phyloP scores from a whole-genome alignment of 1,140 invertebrate genomes.

The Pectinophora gossypiella region DNA sequence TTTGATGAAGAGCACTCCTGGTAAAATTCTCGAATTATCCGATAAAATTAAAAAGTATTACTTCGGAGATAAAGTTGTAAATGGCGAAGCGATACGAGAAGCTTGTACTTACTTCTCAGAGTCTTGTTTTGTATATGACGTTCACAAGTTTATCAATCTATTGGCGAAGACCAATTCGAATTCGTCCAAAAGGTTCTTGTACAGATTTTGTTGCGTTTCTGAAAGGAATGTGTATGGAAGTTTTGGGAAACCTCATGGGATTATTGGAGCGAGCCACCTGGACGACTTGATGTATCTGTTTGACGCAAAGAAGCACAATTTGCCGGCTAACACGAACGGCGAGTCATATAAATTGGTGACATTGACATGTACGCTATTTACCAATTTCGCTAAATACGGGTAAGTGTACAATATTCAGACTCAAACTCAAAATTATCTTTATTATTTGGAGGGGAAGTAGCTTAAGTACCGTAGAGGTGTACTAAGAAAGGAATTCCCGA shows the following conservation, averaged over 20 bases:
- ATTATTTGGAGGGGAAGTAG: background rate
- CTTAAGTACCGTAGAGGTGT: no score
- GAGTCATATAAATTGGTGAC: slow-evolving; percentile 47
- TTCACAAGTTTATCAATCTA: slow-evolving; percentile 44
- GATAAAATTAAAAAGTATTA: slow-evolving; percentile 63
- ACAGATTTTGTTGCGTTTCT: slow-evolving; percentile 32
- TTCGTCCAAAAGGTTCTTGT: slow-evolving; percentile 29
- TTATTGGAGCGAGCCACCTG: slow-evolving; percentile 35
- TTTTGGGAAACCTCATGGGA: slow-evolving; percentile 18
- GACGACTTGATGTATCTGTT: slow-evolving; percentile 56
- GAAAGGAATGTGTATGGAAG: slow-evolving; percentile 34
- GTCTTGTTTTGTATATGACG: slow-evolving; percentile 45
- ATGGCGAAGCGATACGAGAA: slow-evolving; percentile 42
- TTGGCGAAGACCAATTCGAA: slow-evolving; percentile 42
- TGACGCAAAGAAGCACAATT: slow-evolving; percentile 24
- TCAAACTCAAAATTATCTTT: background rate
- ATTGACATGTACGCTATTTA: slow-evolving; percentile 64
- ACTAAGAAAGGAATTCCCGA: no score
- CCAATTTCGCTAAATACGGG: slow-evolving; percentile 76
- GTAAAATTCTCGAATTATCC: slow-evolving; percentile 34
- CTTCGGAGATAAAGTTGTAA: slow-evolving; percentile 50
- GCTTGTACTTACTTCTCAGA: slow-evolving; percentile 51
- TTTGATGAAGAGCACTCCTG: slow-evolving; percentile 18
- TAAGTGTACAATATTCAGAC: no score
- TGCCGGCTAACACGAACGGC: slow-evolving; percentile 27